Conservation (phyloP, 2,888 invertebrate genomes). For the Acanthococcus lagerstroemiae region DNA sequence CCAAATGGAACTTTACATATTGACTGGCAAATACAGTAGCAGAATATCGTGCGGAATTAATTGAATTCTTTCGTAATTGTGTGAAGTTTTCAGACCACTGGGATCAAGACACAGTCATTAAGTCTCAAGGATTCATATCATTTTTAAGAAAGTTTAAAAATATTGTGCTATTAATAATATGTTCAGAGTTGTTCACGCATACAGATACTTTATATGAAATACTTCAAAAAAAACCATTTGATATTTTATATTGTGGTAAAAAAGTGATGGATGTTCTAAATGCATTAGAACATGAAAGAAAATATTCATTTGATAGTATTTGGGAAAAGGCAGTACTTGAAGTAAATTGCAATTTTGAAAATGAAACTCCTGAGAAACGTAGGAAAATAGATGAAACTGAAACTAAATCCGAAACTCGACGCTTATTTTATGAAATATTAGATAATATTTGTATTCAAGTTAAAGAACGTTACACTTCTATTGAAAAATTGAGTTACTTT, state of each 20-base stretch:
- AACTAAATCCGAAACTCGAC: not conserved
- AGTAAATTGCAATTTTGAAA: too few relatives aligned
- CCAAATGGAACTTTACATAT: not conserved
- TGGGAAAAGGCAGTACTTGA: not conserved
- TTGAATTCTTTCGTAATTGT: not conserved
- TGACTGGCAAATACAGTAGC: not conserved
- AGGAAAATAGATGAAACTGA: not conserved
- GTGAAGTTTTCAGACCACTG: not conserved
- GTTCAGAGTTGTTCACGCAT: not conserved
- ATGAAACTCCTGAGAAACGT: not conserved
- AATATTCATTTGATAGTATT: not conserved
- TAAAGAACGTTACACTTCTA: not conserved
- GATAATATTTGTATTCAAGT: not conserved
- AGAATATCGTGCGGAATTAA: not conserved
- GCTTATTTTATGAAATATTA: not conserved
- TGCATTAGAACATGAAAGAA: not conserved
- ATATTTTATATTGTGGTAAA: not conserved
- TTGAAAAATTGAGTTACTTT: not conserved
- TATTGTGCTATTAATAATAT: not conserved
- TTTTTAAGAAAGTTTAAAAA: not conserved
- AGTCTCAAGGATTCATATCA: not conserved
- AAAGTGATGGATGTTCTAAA: not conserved
- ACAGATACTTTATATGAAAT: not conserved
- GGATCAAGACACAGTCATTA: not conserved
- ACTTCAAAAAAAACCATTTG: not conserved